Base-by-base conservation (phyloP, 2,113 vertebrate genomes). In the Murina feae region DNA sequence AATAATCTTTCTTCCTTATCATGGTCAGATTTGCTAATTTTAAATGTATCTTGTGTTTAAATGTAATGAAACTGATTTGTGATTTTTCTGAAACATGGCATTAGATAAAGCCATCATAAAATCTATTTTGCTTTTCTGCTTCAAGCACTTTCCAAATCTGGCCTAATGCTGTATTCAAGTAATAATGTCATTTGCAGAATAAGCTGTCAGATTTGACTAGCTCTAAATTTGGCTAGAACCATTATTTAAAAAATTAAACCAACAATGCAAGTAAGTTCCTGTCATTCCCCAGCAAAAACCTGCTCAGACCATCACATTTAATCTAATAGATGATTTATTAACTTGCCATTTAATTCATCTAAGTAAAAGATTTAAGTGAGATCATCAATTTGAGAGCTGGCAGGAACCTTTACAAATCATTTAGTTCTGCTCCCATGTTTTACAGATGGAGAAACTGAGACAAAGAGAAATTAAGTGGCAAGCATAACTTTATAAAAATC, bases 141-240 rank as follows among this genome's bases (percentile, higher is more conserved):
- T 95, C 35, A 86, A 83, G 87, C 81, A 84, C 78, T 95, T 95
- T 74, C 65, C 78, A 95, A 91, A 96, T 96, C 86, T 58, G 85
- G 68, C 39, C 91, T 88, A 91, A 96, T 95, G 86, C 82, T 89
- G 63, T 86, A 28, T 88, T 89, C 37, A 63, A 87, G 74, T 92
- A 97, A 84, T 87, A 94, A 78, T 60, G 91, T 80, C 74, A 94
- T 97, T 97, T 96, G 39, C 39, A 69, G 95, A 97, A 76, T 20
- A 58, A 69, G 86, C 71, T 96, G 66, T 88, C 79, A 93, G n/a
- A 82, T 96, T 91, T 14, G 74, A 95, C 96, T 89, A 84, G 78
- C 68, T 97, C 92, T 96, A 96, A 94, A 96, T 94, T 94, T 96
- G 95, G 93, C 95, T 69, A 58, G 81, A 97, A 91, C 92, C 90